Percentiles rank a stretch among this genome's conserved stretches.
Conservation (phyloP, 2,797 vertebrate genomes). For the Enteromius trimaculatus region DNA sequence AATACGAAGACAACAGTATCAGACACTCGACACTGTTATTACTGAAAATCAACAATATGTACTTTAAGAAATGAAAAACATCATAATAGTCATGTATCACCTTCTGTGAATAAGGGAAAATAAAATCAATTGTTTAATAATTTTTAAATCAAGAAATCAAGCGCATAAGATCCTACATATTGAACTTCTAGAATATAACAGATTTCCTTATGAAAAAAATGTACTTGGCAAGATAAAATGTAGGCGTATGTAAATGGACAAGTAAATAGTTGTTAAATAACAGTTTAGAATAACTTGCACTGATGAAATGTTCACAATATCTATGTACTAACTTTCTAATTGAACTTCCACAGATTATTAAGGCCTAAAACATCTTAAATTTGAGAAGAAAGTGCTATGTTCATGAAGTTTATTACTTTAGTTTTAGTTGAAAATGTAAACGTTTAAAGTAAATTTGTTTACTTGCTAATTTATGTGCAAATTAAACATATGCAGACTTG, state of each 20-base stretch:
- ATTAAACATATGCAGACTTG: too few relatives aligned
- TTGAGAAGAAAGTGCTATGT: too few relatives aligned
- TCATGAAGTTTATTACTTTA: too few relatives aligned
- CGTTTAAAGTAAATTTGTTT: too few relatives aligned
- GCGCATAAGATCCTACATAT: neutral
- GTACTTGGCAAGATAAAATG: neutral
- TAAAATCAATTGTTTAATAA: neutral
- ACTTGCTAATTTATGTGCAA: too few relatives aligned
- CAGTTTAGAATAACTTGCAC: neutral
- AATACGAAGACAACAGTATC: neutral
- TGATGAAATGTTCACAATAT: neutral
- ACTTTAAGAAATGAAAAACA: neutral
- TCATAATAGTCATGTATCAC: neutral
- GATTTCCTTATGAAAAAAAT: neutral
- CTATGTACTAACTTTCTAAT: too few relatives aligned
- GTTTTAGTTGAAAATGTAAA: too few relatives aligned
- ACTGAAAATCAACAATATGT: neutral
- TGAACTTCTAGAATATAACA: neutral
- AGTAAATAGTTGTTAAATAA: neutral
- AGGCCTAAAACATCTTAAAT: too few relatives aligned
- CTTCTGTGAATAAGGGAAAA: neutral
- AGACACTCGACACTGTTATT: neutral
- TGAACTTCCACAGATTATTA: too few relatives aligned
- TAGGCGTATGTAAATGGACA: neutral
- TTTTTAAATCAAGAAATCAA: neutral